phyloP scores from a whole-genome alignment of 2,888 invertebrate species.

The Drosophila subquinaria region DNA sequence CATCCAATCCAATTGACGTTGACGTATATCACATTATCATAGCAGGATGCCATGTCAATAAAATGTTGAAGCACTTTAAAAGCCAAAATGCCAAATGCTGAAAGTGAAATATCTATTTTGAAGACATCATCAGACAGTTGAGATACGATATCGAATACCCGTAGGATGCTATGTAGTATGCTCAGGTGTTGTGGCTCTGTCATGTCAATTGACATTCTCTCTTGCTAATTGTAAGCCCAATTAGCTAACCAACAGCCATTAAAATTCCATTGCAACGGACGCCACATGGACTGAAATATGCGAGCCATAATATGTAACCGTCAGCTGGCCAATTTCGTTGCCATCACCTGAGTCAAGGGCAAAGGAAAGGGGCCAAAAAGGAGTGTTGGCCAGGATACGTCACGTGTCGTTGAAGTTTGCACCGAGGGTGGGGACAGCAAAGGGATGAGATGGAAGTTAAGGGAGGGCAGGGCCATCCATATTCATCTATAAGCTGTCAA shows the following conservation, averaged over 20 bases:
- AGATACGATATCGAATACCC: conserved; percentile 2
- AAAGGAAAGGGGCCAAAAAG: neutral
- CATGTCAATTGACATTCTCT: conserved; percentile 45
- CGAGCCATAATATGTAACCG: conserved; percentile 65
- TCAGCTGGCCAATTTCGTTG: conserved; percentile 45
- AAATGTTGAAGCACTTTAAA: conserved; percentile 69
- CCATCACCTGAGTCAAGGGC: conserved; percentile 29
- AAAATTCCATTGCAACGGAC: conserved; percentile 62
- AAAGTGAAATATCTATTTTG: conserved; percentile 26
- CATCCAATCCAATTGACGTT: conserved; percentile 80
- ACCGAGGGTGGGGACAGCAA: neutral
- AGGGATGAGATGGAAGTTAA: neutral
- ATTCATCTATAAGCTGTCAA: conserved; percentile 34
- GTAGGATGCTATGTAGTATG: conserved; percentile 12
- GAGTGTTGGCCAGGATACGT: conserved; percentile 39
- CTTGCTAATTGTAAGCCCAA: conserved; percentile 68
- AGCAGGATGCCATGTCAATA: conserved; percentile 74
- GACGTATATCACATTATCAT: conserved; percentile 80
- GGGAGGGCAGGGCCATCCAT: conserved; percentile 12
- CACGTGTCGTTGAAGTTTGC: conserved; percentile 15
- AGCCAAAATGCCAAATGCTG: conserved; percentile 27
- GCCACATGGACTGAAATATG: conserved; percentile 64
- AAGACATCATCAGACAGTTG: neutral
- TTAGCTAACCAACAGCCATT: conserved; percentile 71
- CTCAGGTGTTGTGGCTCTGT: conserved; percentile 36